These are phyloP conservation scores for Cyanoderma ruficeps DNA, from an alignment of 2,113 vertebrate species.

Conservation along the genomic window DNA sequence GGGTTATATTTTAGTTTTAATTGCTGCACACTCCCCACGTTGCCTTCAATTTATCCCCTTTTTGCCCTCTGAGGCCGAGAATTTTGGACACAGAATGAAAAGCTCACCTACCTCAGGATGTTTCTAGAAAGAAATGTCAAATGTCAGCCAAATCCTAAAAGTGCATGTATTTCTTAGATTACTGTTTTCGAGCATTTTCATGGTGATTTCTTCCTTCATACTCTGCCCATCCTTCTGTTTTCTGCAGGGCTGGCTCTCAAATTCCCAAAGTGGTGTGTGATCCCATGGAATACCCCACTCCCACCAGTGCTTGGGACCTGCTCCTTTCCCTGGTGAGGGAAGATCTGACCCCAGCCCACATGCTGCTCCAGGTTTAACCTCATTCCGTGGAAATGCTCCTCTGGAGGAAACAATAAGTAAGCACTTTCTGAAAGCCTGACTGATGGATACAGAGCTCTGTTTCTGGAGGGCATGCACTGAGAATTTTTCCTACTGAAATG, in stretches of 20 bases:
- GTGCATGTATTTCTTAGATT: neutral
- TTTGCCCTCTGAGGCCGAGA: neutral
- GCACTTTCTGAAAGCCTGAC: neutral
- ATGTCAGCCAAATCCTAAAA: neutral
- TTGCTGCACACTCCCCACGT: neutral
- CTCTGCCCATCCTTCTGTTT: neutral
- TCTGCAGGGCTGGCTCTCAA: neutral
- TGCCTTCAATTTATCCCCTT: neutral
- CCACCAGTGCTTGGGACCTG: neutral
- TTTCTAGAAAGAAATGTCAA: neutral
- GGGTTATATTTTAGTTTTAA: neutral
- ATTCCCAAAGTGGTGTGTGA: neutral
- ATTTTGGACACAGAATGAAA: neutral
- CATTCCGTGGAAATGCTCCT: neutral
- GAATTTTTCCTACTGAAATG: slow-evolving; percentile 8
- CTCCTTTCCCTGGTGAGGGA: neutral
- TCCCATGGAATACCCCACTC: no score
- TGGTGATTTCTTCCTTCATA: neutral
- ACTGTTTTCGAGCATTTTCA: neutral
- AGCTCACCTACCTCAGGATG: neutral
- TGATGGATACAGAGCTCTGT: neutral
- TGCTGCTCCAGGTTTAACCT: neutral
- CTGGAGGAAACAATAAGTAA: neutral
- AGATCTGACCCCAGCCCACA: neutral
- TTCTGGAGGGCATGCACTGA: neutral